Percentiles rank a stretch among this genome's conserved stretches.
Evolutionary conservation across 2,113 vertebrate species (phyloP).

Genomic region (Misgurnus anguillicaudatus): DNA sequence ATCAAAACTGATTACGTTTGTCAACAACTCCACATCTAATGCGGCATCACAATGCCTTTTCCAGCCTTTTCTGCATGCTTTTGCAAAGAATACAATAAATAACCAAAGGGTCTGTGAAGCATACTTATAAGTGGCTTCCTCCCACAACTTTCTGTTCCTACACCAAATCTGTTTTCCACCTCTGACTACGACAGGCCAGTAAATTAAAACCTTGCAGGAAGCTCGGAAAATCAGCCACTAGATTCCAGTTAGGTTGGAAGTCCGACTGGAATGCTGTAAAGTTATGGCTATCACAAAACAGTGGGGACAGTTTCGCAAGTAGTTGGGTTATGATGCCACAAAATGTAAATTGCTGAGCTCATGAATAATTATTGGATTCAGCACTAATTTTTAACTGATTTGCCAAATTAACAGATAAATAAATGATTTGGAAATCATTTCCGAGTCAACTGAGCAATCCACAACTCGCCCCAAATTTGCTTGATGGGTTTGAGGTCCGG

Average conservation of each 20-base stretch:
- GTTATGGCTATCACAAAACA: neutral
- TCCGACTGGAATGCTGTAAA: neutral
- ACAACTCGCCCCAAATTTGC: no score
- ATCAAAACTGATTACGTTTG: conserved; percentile 14
- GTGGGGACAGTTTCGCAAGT: no score
- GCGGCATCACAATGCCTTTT: no score
- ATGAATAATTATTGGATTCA: no score
- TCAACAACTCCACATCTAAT: neutral
- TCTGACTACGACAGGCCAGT: conserved; percentile 27
- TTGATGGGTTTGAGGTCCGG: no score
- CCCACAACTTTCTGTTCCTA: conserved; percentile 20
- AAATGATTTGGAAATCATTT: no score
- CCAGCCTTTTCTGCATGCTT: conserved; percentile 8
- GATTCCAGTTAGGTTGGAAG: conserved; percentile 13
- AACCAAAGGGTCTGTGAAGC: conserved; percentile 14
- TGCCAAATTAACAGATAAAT: no score
- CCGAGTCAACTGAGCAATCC: no score
- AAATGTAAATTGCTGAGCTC: no score
- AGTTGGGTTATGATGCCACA: no score
- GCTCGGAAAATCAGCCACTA: neutral
- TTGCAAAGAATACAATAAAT: neutral
- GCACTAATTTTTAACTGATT: no score
- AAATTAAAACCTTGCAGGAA: conserved; percentile 7
- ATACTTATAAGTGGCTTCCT: conserved; percentile 4
- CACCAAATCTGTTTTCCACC: conserved; percentile 25